These are phyloP conservation scores for Tribolium freemani DNA, from an alignment of 2,888 invertebrate species.

Conservation along the genomic window DNA sequence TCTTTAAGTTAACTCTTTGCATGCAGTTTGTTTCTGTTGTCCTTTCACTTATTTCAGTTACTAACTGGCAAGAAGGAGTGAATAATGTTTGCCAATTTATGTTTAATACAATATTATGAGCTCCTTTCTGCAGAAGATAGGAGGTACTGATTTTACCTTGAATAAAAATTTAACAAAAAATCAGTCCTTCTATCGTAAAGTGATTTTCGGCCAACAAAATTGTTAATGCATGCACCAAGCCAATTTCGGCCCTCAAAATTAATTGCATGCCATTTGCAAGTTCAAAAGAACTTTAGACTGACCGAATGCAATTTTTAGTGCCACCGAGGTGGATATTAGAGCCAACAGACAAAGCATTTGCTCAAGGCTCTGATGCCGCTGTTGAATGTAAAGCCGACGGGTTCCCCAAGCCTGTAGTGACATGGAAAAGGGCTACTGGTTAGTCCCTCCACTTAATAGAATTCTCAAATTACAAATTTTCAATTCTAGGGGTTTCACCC, in stretches of 20 bases:
- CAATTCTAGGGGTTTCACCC: conserved; percentile 82
- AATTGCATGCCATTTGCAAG: conserved; percentile 19
- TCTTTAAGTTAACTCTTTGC: conserved; percentile 58
- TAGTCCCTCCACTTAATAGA: conserved; percentile 55
- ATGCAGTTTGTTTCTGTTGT: conserved; percentile 57
- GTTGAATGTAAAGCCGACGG: conserved; percentile 97
- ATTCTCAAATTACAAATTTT: conserved; percentile 2
- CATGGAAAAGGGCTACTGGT: conserved; percentile 97
- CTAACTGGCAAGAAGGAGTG: not conserved
- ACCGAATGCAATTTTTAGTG: conserved; percentile 72
- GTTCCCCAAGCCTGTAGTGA: conserved; percentile 93
- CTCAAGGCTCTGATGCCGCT: conserved; percentile 93
- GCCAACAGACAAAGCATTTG: conserved; percentile 95
- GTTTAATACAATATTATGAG: too few relatives aligned
- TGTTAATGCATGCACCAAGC: conserved; percentile 16
- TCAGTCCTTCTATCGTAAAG: not conserved
- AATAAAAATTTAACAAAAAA: not conserved
- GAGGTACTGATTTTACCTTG: not conserved
- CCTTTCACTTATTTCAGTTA: conserved; percentile 55
- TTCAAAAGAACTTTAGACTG: not conserved
- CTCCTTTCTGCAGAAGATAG: not conserved
- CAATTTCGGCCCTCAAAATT: conserved; percentile 30
- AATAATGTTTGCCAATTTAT: not conserved
- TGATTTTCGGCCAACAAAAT: conserved; percentile 23
- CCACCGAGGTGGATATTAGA: conserved; percentile 97